Evolutionary conservation across 2,113 vertebrate genomes (phyloP), one percentile per base, ranked within the genome.

Genomic region (Tamias sibiricus): DNA sequence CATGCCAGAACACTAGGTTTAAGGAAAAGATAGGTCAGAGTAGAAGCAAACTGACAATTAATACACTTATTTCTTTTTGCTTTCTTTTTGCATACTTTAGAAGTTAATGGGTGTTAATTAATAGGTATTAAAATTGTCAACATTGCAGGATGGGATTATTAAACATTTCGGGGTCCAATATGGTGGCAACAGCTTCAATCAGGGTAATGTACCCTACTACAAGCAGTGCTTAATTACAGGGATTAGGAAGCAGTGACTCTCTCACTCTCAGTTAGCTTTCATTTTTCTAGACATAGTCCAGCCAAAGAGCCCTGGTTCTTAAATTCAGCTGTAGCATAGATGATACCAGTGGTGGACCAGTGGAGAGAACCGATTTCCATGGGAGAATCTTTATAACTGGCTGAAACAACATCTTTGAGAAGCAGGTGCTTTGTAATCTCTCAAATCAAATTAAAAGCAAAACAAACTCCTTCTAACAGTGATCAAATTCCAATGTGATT

Each of bases 21-120:
- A 94, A 79, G 59, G 74, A 90, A 91, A 97, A 97, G 81, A 79
- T 80, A 97, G 44, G 68, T 57, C 87, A 82, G 59, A 77, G n/a
- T 9, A 86, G 95, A 90, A 59, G 37, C 62, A 90, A 96, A 85
- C 74, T 89, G 94, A 95, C 81, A 95, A 94, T 95, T 94, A 91
- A 94, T 83, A 92, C 42, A 95, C 93, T 93, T 96, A 35, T 96
- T 95, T 94, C 90, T 84, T 97, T 95, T 95, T 96, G 80, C 79
- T 96, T 95, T 94, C 90, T 84, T 97, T 95, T 95, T 96, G 80
- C 79, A 72, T 95, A 98, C 95, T 94, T 42, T 98, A 92, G 98
- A 97, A 98, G 97, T 98, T 98, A 98, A 98, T 98, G 95, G 87
- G 84, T 95, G 97, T 97, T 99, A 98, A 99, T 99, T 98, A 98